A percentile compares a stretch with the other conserved stretches of the same genome.
Conservation (phyloP, 37 sponge, comb jelly and placozoan genomes). For the Crambe crambe region DNA sequence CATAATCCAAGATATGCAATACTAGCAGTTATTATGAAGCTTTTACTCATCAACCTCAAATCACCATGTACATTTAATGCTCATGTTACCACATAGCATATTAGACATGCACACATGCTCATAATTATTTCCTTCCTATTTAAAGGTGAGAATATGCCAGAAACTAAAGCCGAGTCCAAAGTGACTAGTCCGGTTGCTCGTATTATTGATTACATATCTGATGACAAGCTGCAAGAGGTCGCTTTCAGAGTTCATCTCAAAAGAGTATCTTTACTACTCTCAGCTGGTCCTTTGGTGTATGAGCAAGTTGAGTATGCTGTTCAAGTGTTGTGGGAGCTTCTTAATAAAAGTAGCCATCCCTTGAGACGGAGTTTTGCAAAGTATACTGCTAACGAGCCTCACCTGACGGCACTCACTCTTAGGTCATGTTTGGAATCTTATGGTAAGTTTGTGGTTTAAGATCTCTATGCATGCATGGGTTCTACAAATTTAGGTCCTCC, state of each 20-base stretch:
- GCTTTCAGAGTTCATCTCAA: background rate
- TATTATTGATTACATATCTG: background rate
- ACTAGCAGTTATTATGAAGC: no score
- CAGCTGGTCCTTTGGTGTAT: background rate
- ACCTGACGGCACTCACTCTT: background rate
- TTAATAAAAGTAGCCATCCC: constrained; percentile 4
- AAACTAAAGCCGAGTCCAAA: no score
- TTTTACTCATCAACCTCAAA: no score
- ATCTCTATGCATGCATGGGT: background rate
- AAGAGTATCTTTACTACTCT: background rate
- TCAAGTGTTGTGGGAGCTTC: constrained; percentile 7
- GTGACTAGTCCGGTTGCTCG: background rate
- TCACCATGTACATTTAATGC: no score
- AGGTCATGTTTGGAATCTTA: constrained; percentile 5
- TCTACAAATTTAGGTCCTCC: background rate
- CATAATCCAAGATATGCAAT: no score
- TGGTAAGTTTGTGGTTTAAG: background rate
- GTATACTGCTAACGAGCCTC: background rate
- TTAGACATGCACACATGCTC: no score
- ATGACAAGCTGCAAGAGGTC: background rate
- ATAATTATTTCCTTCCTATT: no score
- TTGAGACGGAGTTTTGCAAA: background rate
- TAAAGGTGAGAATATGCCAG: no score
- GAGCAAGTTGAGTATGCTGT: background rate
- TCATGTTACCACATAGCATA: no score